These are phyloP conservation scores for Orthosia gothica DNA, from an alignment of 2,888 invertebrate species.

Conservation along the genomic window DNA sequence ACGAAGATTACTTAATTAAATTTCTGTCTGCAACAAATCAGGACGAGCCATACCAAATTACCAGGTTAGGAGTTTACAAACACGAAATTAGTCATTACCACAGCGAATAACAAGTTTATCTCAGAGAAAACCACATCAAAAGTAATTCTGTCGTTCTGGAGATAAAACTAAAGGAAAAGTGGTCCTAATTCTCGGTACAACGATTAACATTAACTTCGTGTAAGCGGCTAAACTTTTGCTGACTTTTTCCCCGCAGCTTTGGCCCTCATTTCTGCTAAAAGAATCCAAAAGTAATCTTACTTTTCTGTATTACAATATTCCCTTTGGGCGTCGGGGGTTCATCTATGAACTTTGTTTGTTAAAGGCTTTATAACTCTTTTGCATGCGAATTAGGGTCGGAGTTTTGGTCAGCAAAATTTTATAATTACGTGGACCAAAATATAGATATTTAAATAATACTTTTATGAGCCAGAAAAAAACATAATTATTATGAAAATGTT, in stretches of 20 bases:
- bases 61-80: slow-evolving; percentile 16
- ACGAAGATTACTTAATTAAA: background rate
- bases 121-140: slow-evolving; percentile 30
- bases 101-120: slow-evolving; percentile 43
- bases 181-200: slow-evolving; percentile 50
- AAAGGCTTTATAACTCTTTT: slow-evolving; percentile 31
- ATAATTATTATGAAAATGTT: no score
- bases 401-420: background rate
- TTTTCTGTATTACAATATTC: slow-evolving; percentile 54
- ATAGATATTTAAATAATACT: no score
- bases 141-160: slow-evolving; percentile 44
- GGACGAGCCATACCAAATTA: background rate
- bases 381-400: slow-evolving; percentile 12
- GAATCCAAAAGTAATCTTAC: slow-evolving; percentile 62
- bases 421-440: no score
- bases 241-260: slow-evolving; percentile 40
- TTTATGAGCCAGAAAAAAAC: no score
- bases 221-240: slow-evolving; percentile 50
- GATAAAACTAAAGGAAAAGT: slow-evolving; percentile 50
- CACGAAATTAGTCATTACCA: slow-evolving; percentile 30
- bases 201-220: slow-evolving; percentile 54
- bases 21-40: background rate
- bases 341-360: slow-evolving; percentile 43
- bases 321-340: slow-evolving; percentile 33
- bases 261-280: slow-evolving; percentile 44